Percentiles rank a stretch among this genome's conserved stretches.
These are phyloP conservation scores for Lepidostoma basale DNA, from an alignment of 1,140 invertebrate species.

Conservation along the genomic window DNA sequence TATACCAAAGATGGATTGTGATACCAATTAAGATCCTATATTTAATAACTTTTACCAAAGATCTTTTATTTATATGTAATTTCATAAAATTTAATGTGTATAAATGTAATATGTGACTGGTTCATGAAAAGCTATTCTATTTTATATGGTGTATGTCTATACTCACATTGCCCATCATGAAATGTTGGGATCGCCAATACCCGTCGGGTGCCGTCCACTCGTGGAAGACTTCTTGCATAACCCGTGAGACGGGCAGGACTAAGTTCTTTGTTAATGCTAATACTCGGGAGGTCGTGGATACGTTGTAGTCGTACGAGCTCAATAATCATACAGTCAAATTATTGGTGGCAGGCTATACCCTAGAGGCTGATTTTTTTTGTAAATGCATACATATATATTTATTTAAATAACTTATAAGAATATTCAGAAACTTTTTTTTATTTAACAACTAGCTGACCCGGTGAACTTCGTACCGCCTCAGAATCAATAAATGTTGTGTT, in stretches of 20 bases:
- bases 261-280: too few species aligned
- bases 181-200: constrained; percentile 15
- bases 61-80: neutral
- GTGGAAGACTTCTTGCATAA: neutral
- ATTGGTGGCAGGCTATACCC: too few species aligned
- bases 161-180: constrained; percentile 2
- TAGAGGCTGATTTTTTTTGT: too few species aligned
- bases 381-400: too few species aligned
- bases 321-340: too few species aligned
- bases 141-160: neutral
- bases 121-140: neutral
- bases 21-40: neutral
- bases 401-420: too few species aligned
- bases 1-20: constrained; percentile 5
- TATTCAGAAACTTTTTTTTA: too few species aligned
- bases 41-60: neutral
- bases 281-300: too few species aligned
- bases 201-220: constrained; percentile 7
- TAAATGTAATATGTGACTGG: neutral
- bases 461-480: too few species aligned
- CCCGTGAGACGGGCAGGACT: constrained; percentile 14
- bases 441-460: too few species aligned
- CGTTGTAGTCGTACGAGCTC: too few species aligned
- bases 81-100: neutral
- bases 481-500: too few species aligned